Percentiles rank a stretch among this genome's conserved stretches.
Conservation (phyloP, 2,888 invertebrate species). For the Rhagonycha lutea region DNA sequence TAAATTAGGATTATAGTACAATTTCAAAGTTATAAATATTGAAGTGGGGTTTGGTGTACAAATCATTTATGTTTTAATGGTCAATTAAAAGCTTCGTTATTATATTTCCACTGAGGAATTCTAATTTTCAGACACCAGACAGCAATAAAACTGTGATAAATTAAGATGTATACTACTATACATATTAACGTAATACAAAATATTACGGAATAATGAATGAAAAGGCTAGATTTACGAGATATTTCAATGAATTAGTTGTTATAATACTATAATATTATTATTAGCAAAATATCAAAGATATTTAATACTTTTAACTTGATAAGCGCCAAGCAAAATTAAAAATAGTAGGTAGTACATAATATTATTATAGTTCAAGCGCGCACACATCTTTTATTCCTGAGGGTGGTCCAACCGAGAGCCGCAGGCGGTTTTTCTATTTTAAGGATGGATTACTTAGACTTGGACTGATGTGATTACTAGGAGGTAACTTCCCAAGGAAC, state of each 20-base stretch:
- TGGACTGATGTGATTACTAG: no score
- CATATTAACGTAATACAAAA: background rate
- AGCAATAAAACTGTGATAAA: background rate
- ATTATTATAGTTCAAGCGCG: no score
- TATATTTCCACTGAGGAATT: background rate
- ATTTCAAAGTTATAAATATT: background rate
- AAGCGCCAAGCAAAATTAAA: no score
- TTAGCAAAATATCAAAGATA: background rate
- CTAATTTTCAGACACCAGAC: background rate
- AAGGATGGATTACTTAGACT: no score
- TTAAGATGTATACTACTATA: background rate
- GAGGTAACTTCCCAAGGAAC: no score
- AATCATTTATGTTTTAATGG: background rate
- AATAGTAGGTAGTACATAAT: no score
- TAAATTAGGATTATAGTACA: conserved; percentile 53
- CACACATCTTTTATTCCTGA: no score
- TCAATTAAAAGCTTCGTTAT: background rate
- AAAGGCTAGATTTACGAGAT: background rate
- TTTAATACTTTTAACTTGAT: background rate
- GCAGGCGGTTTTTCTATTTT: no score
- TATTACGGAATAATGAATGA: background rate
- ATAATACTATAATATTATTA: background rate
- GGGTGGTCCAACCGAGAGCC: no score
- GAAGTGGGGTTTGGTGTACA: background rate
- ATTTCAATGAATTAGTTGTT: background rate